Conservation (phyloP, 2,888 invertebrate genomes). For the Gnatocerus cornutus region DNA sequence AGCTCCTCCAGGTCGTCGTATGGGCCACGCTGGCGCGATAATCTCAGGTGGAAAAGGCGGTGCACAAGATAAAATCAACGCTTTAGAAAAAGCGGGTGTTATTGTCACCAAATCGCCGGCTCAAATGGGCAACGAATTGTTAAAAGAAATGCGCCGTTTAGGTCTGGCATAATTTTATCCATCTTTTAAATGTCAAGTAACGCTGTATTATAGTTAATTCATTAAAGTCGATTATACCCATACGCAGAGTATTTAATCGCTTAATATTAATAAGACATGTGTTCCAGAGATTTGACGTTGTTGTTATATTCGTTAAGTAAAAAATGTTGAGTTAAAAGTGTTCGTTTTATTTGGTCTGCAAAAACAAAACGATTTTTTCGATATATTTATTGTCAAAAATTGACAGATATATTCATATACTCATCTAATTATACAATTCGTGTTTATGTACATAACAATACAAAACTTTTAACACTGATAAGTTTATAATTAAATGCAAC, state of each 20-base stretch:
- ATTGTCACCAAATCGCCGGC: slow-evolving; percentile 97
- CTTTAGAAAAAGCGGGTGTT: slow-evolving; percentile 94
- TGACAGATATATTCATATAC: not conserved
- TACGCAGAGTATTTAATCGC: slow-evolving; percentile 39
- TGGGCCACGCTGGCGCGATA: slow-evolving; percentile 99
- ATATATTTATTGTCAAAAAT: not conserved
- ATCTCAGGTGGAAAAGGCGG: slow-evolving; percentile 99
- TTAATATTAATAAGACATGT: slow-evolving; percentile 33
- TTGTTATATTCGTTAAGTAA: slow-evolving; percentile 32
- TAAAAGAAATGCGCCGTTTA: slow-evolving; percentile 91
- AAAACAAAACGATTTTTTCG: not conserved
- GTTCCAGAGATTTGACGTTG: slow-evolving; percentile 31
- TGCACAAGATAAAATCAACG: slow-evolving; percentile 97
- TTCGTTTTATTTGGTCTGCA: slow-evolving; percentile 11
- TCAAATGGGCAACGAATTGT: slow-evolving; percentile 92
- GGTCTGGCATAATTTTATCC: slow-evolving; percentile 68
- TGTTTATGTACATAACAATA: slow-evolving; percentile 17
- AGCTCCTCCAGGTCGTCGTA: slow-evolving; percentile 97
- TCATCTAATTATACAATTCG: not conserved
- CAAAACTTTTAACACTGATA: slow-evolving; percentile 6
- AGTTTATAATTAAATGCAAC: slow-evolving; percentile 4
- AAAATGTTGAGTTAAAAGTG: slow-evolving; percentile 19
- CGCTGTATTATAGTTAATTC: slow-evolving; percentile 43
- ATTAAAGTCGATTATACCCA: slow-evolving; percentile 41
- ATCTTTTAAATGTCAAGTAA: slow-evolving; percentile 36